Percentiles rank a stretch among this genome's conserved stretches.
Conservation (phyloP, 1,140 invertebrate species). For the Bombus waltoni region DNA sequence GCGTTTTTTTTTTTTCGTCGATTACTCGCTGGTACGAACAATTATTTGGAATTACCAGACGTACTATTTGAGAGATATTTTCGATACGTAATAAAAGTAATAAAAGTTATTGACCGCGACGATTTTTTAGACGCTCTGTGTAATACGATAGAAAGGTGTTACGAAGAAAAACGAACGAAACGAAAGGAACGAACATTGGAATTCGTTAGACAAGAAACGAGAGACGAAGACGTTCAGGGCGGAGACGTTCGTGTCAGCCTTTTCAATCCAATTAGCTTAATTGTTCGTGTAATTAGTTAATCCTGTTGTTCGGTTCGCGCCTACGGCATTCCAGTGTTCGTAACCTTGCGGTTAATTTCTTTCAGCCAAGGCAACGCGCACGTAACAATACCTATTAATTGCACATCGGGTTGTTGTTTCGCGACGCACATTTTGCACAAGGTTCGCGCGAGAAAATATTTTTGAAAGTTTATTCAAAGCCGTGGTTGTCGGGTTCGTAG, state of each 20-base stretch:
- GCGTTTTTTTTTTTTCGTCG: too few relatives aligned
- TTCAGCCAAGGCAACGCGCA: slow-evolving; percentile 16
- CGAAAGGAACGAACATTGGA: slow-evolving; percentile 7
- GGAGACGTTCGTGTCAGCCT: slow-evolving; percentile 7
- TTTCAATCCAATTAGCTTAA: slow-evolving; percentile 39
- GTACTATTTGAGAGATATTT: too few relatives aligned
- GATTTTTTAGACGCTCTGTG: too few relatives aligned
- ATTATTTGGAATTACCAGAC: too few relatives aligned
- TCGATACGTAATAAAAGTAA: too few relatives aligned
- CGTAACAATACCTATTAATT: slow-evolving; percentile 53
- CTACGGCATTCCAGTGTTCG: slow-evolving; percentile 55
- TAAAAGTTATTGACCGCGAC: too few relatives aligned
- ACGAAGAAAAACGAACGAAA: too few relatives aligned
- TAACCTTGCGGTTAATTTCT: slow-evolving; percentile 65
- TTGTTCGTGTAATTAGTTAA: slow-evolving; percentile 56
- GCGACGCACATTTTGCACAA: background rate
- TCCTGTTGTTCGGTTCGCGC: slow-evolving; percentile 58
- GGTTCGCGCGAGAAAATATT: background rate
- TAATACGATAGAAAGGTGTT: too few relatives aligned
- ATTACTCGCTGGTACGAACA: too few relatives aligned
- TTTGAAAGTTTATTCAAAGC: background rate
- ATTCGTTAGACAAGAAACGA: background rate
- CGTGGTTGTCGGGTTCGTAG: fast-evolving
- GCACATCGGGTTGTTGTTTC: slow-evolving; percentile 24
- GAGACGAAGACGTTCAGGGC: background rate